These are phyloP conservation scores for Enteromius radiatus DNA, from an alignment of 2,797 vertebrate genomes.

Conservation along the genomic window DNA sequence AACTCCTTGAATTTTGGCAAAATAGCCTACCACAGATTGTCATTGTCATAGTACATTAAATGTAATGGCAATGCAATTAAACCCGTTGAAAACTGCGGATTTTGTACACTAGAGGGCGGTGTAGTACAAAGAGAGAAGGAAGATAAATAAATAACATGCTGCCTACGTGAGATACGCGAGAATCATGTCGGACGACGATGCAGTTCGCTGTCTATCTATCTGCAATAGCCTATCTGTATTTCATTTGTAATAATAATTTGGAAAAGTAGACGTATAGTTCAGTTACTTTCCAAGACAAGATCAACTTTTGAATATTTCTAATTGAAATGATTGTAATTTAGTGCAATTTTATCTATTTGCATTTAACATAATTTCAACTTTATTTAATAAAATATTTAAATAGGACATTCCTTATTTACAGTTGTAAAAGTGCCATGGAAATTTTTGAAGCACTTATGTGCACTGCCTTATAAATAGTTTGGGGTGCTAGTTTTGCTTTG, in stretches of 20 bases:
- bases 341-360: no score
- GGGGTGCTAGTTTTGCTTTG: neutral
- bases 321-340: neutral
- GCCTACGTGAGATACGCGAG: neutral
- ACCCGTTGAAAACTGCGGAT: neutral
- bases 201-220: no score
- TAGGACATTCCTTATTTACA: neutral
- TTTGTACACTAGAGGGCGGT: slow-evolving; percentile 11
- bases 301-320: neutral
- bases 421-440: neutral
- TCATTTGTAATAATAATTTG: no score
- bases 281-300: no score
- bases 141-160: neutral
- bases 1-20: neutral
- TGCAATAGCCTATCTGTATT: no score
- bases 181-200: no score
- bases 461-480: neutral
- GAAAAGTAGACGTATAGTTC: no score
- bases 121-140: neutral
- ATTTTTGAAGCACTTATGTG: neutral
- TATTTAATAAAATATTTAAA: no score
- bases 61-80: neutral
- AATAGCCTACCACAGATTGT: neutral
- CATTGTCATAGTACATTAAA: no score
- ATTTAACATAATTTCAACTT: no score